phyloP scores from a whole-genome alignment of 2,113 vertebrate genomes.

The Grammomys dolichurus region DNA sequence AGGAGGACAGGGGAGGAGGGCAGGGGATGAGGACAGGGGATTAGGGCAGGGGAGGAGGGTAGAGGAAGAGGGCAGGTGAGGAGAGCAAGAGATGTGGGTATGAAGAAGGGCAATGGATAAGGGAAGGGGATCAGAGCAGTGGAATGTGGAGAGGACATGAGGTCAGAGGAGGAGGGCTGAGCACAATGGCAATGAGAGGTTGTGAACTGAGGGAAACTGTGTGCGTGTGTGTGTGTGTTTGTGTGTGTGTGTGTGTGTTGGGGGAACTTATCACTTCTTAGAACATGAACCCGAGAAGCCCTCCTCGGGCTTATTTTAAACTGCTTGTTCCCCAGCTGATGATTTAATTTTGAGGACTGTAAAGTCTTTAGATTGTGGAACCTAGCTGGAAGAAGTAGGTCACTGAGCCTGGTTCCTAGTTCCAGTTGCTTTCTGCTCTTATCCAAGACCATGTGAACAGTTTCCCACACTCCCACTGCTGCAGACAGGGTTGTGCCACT shows the following conservation, averaged over 20 bases:
- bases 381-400: not conserved
- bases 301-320: not conserved
- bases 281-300: not conserved
- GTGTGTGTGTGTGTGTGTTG: too few relatives aligned
- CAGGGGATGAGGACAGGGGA: not conserved
- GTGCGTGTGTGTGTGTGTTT: not conserved
- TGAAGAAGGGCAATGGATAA: rapidly evolving
- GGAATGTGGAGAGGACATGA: not conserved
- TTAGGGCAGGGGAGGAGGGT: not conserved
- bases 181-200: not conserved
- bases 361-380: not conserved
- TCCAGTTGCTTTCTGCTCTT: not conserved
- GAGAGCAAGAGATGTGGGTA: rapidly evolving
- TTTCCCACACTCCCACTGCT: not conserved
- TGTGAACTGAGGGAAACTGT: not conserved
- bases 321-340: not conserved
- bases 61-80: not conserved
- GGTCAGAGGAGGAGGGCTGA: not conserved
- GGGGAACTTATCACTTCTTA: not conserved
- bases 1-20: not conserved
- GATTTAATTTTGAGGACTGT: not conserved
- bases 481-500: not conserved
- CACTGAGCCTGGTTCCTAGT: not conserved
- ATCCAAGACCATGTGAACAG: not conserved
- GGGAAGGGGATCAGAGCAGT: not conserved